Evolutionary conservation across 2,797 vertebrate genomes (phyloP).

Genomic region (Dallia pectoralis): DNA sequence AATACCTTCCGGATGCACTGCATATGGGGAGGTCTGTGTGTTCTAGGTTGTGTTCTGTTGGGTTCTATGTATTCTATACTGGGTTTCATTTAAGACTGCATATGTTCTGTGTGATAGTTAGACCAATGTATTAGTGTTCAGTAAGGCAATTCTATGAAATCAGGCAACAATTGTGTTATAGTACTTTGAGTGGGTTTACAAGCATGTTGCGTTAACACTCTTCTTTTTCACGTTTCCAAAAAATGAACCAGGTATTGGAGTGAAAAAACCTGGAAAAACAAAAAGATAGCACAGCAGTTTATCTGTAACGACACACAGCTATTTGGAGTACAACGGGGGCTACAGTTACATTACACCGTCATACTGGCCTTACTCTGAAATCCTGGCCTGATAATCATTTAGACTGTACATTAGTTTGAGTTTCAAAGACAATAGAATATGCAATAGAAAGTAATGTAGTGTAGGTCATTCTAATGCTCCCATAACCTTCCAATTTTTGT

Average conservation of each 20-base stretch:
- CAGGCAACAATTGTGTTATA: background rate
- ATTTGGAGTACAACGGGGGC: background rate
- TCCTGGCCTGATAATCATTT: background rate
- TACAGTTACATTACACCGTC: background rate
- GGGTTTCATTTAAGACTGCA: background rate
- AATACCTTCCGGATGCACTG: too few species aligned
- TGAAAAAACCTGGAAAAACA: background rate
- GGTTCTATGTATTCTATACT: background rate
- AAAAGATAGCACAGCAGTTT: background rate
- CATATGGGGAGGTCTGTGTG: background rate
- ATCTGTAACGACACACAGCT: background rate
- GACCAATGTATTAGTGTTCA: background rate
- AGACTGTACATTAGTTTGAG: background rate
- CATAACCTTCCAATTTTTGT: background rate
- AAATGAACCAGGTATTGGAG: background rate
- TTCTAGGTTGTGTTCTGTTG: background rate
- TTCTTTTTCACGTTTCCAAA: background rate
- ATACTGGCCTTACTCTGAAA: background rate
- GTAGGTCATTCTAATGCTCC: background rate
- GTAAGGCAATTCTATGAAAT: background rate
- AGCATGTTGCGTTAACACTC: background rate
- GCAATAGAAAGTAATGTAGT: background rate
- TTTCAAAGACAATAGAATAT: background rate
- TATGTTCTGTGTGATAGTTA: background rate
- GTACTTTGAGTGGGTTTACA: constrained; percentile 22